Evolutionary conservation across 2,888 invertebrate species (phyloP), one percentile per base, ranked within the genome.

Genomic region (Caenorhabditis plicata): DNA sequence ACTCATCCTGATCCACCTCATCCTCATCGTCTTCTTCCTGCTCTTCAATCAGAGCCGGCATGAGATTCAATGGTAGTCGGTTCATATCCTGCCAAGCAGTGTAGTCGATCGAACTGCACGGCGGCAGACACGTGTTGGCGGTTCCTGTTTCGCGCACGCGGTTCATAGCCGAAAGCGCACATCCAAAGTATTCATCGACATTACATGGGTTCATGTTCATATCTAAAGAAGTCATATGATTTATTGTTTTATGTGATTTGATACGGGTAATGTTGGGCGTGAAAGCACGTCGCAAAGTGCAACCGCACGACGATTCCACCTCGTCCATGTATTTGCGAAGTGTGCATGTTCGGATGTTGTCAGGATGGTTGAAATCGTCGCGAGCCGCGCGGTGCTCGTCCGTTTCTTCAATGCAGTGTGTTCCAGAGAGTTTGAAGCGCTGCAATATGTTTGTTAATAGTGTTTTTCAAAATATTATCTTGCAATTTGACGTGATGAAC

Each of bases 1-100:
- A 48, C 31, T 75, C 73, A n/a, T 64, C 69, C 22, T 71, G 64
- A 22, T 63, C 64, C n/a, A 73, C 75, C n/a, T 68, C 68, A 25
- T 66, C 51, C 20, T 75, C 74, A 29, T 75, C 74, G 7, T 79
- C 76, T 20, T 74, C 71, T 32, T 75, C 73, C 13, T 57, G 52
- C 19, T 70, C 70, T 27, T 75, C 77, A 45, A 80, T 75, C 17
- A 78, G 44, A 17, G 72, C 62, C 15, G 79, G 79, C 64, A 79
- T 74, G 31, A 79, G 61, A 51, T 80, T 78, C 40, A 52, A 54
- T 1, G 75, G 79, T 17, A 79, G 61, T 33, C 64, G 56, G 33
- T 77, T 80, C 77, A 80, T 77, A 60, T 79, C 79, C 64, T 79
- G 79, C 79, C 79, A 79, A 1, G 78, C 79, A 22, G 73, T 77